phyloP scores from a whole-genome alignment of 2,797 vertebrate species.

The Galaxias olidus region DNA sequence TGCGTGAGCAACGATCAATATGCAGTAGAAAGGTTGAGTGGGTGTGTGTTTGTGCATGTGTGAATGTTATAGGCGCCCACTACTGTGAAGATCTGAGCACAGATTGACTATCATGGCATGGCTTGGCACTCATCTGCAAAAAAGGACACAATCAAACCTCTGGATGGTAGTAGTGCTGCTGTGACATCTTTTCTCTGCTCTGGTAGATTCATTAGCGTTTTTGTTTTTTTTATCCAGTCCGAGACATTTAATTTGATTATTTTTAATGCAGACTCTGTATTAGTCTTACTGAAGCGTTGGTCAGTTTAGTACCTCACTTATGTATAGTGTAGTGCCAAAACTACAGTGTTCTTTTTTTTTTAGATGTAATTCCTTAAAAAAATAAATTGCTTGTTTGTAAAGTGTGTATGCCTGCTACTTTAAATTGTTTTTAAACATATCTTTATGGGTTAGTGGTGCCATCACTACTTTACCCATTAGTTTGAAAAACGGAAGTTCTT shows the following conservation, averaged over 20 bases:
- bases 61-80: slow-evolving; percentile 9
- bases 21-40: slow-evolving; percentile 47
- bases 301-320: slow-evolving; percentile 72
- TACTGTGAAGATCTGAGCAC: slow-evolving; percentile 50
- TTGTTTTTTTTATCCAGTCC: slow-evolving; percentile 37
- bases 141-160: slow-evolving; percentile 48
- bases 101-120: slow-evolving; percentile 39
- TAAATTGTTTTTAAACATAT: too few relatives aligned
- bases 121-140: slow-evolving; percentile 22
- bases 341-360: slow-evolving; percentile 71
- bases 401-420: slow-evolving; percentile 21
- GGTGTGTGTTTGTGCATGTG: slow-evolving; percentile 2
- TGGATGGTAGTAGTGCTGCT: slow-evolving; percentile 37
- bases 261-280: slow-evolving; percentile 62
- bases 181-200: slow-evolving; percentile 15
- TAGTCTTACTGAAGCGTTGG: slow-evolving; percentile 55
- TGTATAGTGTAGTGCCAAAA: slow-evolving; percentile 92
- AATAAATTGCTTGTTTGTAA: slow-evolving; percentile 92
- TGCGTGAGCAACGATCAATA: slow-evolving; percentile 11
- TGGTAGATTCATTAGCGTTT: slow-evolving; percentile 19
- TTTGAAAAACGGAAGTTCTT: too few relatives aligned
- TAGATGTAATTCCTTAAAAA: slow-evolving; percentile 76
- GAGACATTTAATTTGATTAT: slow-evolving; percentile 40
- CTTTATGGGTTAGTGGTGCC: too few relatives aligned
- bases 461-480: too few relatives aligned